Base-by-base conservation (phyloP, 2,797 vertebrate species). In the Lophotriccus pileatus region DNA sequence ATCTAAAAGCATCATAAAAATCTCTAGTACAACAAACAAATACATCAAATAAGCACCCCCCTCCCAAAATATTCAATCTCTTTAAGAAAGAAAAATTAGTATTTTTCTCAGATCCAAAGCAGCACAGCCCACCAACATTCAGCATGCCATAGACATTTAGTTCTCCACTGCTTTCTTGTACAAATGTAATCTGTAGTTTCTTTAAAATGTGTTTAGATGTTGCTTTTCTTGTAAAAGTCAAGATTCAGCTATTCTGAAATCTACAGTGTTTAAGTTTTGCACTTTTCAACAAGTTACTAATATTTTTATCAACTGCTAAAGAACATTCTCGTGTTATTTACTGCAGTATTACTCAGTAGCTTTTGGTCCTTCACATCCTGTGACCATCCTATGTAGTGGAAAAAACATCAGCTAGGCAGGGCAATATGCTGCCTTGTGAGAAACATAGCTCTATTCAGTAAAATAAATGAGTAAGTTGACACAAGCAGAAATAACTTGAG, bases 371-470 rank as follows among this genome's bases (percentile, higher is more conserved):
- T 94, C 78, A 58, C 47, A 86, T 52, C 43, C 93, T 88, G 79
- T 82, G 87, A 60, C 39, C 64, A 37, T 7, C 60, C 41, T 20
- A 64, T 30, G 56, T 66, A 85, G 56, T 22, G 16, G 80, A 86
- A 79, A 81, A 88, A 76, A 10, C 18, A 87, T 81, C 66, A 83
- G 63, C 60, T 87, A 53, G 44, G 72, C 17, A 86, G 72, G 81
- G 60, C 55, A 94, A 49, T 6, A 47, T 67, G 53, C 63, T 96
- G 73, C 62, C 72, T 66, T 67, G 32, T 53, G 27, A 92, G 95
- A 95, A 97, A 98, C 55, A 32, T 94, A 98, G 98, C 98, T 97
- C 95, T 97, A 95, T 79, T 43, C 89, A 95, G 93, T 96, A 97
- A 97, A 97, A 93, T 72, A 56, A 95, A 85, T 7, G 52, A 96